phyloP scores from a whole-genome alignment of 2,113 vertebrate genomes.

The Macrotis lagotis region DNA sequence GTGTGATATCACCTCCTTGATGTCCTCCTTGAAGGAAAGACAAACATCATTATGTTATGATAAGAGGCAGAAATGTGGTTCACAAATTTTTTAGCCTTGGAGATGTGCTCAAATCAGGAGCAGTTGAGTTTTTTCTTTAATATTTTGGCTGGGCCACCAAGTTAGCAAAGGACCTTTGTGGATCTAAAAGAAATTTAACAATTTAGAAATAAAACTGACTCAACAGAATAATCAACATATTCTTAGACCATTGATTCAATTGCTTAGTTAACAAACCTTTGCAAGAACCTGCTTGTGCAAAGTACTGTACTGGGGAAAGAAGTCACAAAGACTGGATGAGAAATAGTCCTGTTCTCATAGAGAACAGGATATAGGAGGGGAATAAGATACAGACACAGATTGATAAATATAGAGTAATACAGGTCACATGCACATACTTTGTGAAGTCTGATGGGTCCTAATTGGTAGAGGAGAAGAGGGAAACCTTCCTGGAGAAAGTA shows the following conservation, averaged over 20 bases:
- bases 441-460: too few relatives aligned
- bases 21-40: too few relatives aligned
- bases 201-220: neutral
- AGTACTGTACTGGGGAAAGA: neutral
- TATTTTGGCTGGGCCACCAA: neutral
- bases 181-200: neutral
- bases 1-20: too few relatives aligned
- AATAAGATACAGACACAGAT: neutral
- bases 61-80: constrained; percentile 17
- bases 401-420: neutral
- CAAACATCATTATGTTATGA: neutral
- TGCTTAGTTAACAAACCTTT: neutral
- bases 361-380: neutral
- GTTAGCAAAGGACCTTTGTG: neutral
- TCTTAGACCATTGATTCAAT: neutral
- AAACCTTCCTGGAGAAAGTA: neutral
- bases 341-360: neutral
- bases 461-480: too few relatives aligned
- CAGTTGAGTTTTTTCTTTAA: neutral
- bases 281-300: neutral
- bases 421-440: neutral
- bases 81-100: neutral
- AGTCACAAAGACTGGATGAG: neutral
- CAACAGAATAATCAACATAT: neutral
- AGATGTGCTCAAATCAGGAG: neutral